A percentile compares a stretch with the other conserved stretches of the same genome.
These are phyloP conservation scores for Leptinotarsa texana DNA, from an alignment of 1,140 invertebrate species.

Conservation along the genomic window DNA sequence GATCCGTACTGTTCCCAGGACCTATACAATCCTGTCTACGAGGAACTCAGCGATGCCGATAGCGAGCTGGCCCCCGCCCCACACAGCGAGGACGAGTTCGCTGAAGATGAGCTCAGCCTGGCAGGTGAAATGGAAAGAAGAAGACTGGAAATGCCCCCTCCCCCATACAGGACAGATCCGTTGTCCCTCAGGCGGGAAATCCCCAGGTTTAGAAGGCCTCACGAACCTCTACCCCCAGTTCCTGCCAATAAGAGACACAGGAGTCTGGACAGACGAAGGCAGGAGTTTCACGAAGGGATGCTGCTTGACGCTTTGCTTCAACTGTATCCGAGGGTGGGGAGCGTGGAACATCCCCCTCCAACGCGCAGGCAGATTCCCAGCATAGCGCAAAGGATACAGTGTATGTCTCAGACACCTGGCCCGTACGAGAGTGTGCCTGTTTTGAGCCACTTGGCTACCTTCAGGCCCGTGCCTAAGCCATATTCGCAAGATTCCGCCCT, in stretches of 20 bases:
- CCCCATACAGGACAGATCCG: conserved; percentile 49
- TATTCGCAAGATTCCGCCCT: conserved; percentile 63
- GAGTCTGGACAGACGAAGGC: conserved; percentile 62
- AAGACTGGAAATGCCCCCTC: conserved; percentile 57
- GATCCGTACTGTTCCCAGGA: conserved; percentile 71
- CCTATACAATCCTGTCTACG: conserved; percentile 71
- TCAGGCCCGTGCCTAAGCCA: conserved; percentile 52
- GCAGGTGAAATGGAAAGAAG: conserved; percentile 58
- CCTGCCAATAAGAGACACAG: conserved; percentile 57
- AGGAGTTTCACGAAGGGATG: conserved; percentile 69
- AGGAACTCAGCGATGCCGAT: conserved; percentile 70
- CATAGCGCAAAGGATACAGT: conserved; percentile 59
- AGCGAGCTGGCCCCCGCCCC: conserved; percentile 61
- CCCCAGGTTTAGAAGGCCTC: conserved; percentile 48
- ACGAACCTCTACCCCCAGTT: conserved; percentile 54
- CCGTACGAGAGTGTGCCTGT: conserved; percentile 65
- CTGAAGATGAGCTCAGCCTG: conserved; percentile 69
- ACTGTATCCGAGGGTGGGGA: conserved; percentile 64
- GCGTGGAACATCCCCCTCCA: conserved; percentile 51
- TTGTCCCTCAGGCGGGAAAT: conserved; percentile 44
- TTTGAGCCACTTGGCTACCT: conserved; percentile 57
- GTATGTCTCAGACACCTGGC: conserved; percentile 58
- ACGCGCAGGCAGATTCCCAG: conserved; percentile 50
- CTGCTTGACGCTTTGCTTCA: conserved; percentile 67
- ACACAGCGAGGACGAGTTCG: conserved; percentile 70